Evolutionary conservation across 2,797 vertebrate genomes (phyloP).

Genomic region (Octomys mimax): DNA sequence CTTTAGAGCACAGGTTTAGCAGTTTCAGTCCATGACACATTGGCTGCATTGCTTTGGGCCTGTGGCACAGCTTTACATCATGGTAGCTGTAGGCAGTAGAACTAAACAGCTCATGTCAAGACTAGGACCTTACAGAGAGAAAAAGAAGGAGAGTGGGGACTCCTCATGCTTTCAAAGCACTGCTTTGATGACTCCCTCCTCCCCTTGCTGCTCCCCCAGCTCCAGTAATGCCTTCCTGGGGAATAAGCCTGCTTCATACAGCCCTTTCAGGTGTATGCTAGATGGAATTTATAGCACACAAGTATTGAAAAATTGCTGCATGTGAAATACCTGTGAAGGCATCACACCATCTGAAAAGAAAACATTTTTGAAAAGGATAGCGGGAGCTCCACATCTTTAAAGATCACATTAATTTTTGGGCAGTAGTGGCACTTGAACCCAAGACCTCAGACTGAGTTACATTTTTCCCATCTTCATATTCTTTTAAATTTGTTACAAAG

Average conservation of each 20-base stretch:
- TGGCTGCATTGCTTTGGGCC: not conserved
- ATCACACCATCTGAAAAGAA: not conserved
- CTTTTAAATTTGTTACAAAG: not conserved
- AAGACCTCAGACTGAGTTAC: not conserved
- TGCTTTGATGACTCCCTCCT: not conserved
- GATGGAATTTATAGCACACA: not conserved
- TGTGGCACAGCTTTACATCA: not conserved
- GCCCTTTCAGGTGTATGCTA: not conserved
- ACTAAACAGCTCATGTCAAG: not conserved
- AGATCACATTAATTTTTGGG: not conserved
- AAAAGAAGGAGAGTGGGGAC: not conserved
- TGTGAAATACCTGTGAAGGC: not conserved
- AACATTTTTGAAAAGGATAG: not conserved
- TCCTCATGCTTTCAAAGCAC: too few species aligned
- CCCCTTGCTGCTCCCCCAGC: not conserved
- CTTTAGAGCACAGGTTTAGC: not conserved
- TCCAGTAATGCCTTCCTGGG: not conserved
- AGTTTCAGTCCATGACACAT: not conserved
- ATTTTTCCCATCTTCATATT: not conserved
- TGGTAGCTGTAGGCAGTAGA: not conserved
- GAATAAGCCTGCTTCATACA: not conserved
- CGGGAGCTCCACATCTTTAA: accelerated
- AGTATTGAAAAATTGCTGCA: not conserved
- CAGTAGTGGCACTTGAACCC: not conserved
- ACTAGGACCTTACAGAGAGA: not conserved